Evolutionary conservation across 1,140 invertebrate genomes (phyloP), one percentile per base, ranked within the genome.

Genomic region (Solenopsis fugax): DNA sequence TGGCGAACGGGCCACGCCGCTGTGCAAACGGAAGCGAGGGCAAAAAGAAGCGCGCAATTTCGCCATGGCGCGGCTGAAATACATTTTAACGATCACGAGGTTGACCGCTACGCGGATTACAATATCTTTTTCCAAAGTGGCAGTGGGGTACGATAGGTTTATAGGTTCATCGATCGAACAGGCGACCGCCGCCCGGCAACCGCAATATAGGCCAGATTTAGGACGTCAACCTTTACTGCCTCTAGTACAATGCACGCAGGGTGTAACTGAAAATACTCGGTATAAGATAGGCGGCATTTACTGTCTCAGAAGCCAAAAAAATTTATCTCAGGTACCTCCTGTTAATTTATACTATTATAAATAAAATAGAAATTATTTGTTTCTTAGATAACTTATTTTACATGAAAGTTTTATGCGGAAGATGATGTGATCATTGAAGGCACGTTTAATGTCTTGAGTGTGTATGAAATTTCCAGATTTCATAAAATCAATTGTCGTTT

Each of bases 111-210:
- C 67, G 76, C 78, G 78, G 88, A 90, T 89, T 87, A 85, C 88
- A 71, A 78, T 88, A 85, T 82, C 85, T 90, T 90, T 84, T 90
- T 90, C 72, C 54, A 84, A 86, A 86, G 75, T 87, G 75, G 71
- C 54, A 90, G 76, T 64, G 84, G 77, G 85, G 88, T 87, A 29
- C 75, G 92, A 92, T 88, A 92, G 91, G 89, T 93, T 93, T 91
- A 92, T 89, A 87, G 85, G 76, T 62, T 54, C 80, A 90, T 84
- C 78, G 86, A 87, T 87, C 85, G 73, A 76, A 37, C 52, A 48
- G 80, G 86, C 89, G 77, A 88, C 86, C 80, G 87, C 41, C 24
- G 85, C 75, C 58, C 34, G 45, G 76, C 71, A 58, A 16, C 45
- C 29, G 65, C 87, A 87, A 89, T 91, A 91, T 89, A 91, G 89